Evolutionary conservation across 2,797 vertebrate genomes (phyloP), one percentile per base, ranked within the genome.

Genomic region (Lateolabrax maculatus): DNA sequence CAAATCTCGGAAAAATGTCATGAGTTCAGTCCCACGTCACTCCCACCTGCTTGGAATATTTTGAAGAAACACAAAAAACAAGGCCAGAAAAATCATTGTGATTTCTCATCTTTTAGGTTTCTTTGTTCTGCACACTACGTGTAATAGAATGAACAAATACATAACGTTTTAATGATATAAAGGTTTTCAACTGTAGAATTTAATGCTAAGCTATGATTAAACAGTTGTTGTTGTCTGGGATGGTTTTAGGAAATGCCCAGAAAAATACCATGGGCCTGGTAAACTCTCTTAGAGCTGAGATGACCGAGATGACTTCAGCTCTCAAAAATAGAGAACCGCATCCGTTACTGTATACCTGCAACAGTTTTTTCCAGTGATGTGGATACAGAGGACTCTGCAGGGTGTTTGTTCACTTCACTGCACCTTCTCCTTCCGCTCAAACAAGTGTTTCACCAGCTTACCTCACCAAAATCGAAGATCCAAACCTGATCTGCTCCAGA

Each of bases 331-430:
- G 27, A 31, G 43, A n/a, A 49, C 56, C 57, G 49, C 64, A 46
- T 61, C 64, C 43, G 41, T 61, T 46, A 46, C 56, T 63, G 12
- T 16, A 51, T 23, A 48, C 34, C 68, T 48, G 49, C 41, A 37
- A 43, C n/a, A 11, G 18, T 36, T 46, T 57, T 60, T 39, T 65
- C 48, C 49, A 18, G 11, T 10, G 31, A 68, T 63, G 76, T 51
- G 53, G 41, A 55, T 39, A 18, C 73, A 52, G 39, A 41, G n/a
- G 56, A 37, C 79, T 83, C 71, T 62, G 70, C 68, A 46, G 69
- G 48, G 15, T 51, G 65, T 62, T 49, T 60, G 23, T 48, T 78
- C 44, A 69, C 75, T 55, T 71, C 66, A 61, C 46, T 31, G 57
- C 49, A 71, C 65, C 63, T 55, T 37, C 36, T 71, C 56, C 37